Percentiles rank a stretch among this genome's conserved stretches.
These are phyloP conservation scores for Philereme vetulata DNA, from an alignment of 2,888 invertebrate genomes.

Conservation along the genomic window DNA sequence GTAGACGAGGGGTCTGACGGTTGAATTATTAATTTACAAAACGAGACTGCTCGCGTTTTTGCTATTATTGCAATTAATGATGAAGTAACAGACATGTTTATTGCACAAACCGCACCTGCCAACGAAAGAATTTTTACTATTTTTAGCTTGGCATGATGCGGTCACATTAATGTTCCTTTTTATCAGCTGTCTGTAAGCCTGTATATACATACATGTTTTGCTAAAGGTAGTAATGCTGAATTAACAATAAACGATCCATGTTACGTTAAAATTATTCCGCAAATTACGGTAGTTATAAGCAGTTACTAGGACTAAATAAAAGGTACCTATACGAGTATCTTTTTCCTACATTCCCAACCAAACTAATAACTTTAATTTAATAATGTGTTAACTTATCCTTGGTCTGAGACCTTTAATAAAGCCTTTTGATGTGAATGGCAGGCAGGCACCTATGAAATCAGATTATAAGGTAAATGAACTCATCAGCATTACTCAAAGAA, in stretches of 20 bases:
- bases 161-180: background rate
- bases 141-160: conserved; percentile 6
- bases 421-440: conserved; percentile 1
- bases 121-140: conserved; percentile 11
- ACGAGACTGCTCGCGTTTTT: conserved; percentile 5
- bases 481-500: conserved; percentile 29
- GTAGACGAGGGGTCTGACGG: conserved; percentile 5
- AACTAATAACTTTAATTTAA: no score
- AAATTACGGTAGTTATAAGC: no score
- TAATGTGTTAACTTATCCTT: no score
- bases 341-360: no score
- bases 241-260: no score
- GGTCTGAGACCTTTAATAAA: background rate
- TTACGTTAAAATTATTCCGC: no score
- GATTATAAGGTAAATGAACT: conserved; percentile 30
- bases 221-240: no score
- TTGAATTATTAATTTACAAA: background rate
- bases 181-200: background rate
- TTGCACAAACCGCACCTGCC: conserved; percentile 19
- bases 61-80: conserved; percentile 6
- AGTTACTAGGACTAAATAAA: no score
- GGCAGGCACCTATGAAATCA: conserved; percentile 13
- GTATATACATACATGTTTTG: no score
- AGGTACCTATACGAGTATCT: no score
- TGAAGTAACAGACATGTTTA: conserved; percentile 19